Evolutionary conservation across 2,888 invertebrate genomes (phyloP).

Genomic region (Xestia ashworthii): DNA sequence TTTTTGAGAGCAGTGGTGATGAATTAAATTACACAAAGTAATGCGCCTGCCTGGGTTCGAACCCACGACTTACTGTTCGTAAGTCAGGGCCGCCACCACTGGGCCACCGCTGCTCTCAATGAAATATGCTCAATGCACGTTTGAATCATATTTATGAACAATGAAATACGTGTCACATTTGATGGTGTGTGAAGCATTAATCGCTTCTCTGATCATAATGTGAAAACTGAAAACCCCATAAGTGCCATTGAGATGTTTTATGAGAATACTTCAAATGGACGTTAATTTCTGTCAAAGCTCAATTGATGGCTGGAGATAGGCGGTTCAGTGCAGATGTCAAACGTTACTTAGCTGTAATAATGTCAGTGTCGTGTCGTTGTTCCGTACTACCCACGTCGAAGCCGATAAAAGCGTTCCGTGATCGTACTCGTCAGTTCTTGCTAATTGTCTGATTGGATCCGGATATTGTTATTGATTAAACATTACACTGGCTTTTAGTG

Average conservation of each 20-base stretch:
- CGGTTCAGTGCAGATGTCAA: constrained; percentile 54
- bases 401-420: constrained; percentile 60
- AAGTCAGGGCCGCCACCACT: too few relatives aligned
- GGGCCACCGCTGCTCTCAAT: not conserved
- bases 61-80: too few relatives aligned
- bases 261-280: constrained; percentile 32
- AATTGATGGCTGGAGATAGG: constrained; percentile 30
- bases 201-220: constrained; percentile 32
- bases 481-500: constrained; percentile 31
- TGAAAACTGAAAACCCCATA: constrained; percentile 24
- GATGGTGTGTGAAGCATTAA: constrained; percentile 39
- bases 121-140: constrained; percentile 31
- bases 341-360: constrained; percentile 58
- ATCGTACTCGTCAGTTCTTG: constrained; percentile 49
- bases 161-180: constrained; percentile 38
- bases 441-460: constrained; percentile 61
- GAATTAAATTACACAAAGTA: too few relatives aligned
- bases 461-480: constrained; percentile 61
- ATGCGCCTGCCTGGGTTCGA: too few relatives aligned
- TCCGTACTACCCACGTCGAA: constrained; percentile 41
- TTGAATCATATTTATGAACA: constrained; percentile 40
- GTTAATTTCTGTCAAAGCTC: constrained; percentile 37
- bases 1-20: too few relatives aligned
- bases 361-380: constrained; percentile 48
- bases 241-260: constrained; percentile 13